These are phyloP conservation scores for Jordanella pulchra DNA, from an alignment of 2,797 vertebrate species.

Conservation along the genomic window DNA sequence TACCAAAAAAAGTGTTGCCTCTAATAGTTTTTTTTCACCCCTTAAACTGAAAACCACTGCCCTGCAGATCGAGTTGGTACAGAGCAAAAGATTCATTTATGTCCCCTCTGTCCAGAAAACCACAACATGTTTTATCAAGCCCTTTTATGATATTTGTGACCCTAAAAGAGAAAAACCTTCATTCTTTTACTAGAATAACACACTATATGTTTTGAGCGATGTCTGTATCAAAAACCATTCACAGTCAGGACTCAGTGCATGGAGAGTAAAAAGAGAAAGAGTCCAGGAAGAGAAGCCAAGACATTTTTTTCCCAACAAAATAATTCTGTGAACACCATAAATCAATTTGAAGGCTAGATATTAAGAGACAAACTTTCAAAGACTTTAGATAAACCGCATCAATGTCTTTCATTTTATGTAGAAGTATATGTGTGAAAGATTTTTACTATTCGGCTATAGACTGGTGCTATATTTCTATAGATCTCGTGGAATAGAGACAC, in stretches of 20 bases:
- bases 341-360: background rate
- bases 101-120: slow-evolving; percentile 15
- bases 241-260: slow-evolving; percentile 39
- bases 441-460: slow-evolving; percentile 34
- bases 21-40: slow-evolving; percentile 41
- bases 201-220: slow-evolving; percentile 19
- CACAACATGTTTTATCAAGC: slow-evolving; percentile 17
- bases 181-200: slow-evolving; percentile 17
- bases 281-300: slow-evolving; percentile 23
- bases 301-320: slow-evolving; percentile 2
- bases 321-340: slow-evolving; percentile 14
- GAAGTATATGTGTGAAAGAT: background rate
- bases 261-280: slow-evolving; percentile 34
- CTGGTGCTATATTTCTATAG: slow-evolving; percentile 39
- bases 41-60: slow-evolving; percentile 42
- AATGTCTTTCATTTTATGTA: background rate
- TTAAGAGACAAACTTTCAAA: slow-evolving; percentile 4
- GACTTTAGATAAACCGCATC: background rate
- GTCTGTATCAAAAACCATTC: slow-evolving; percentile 20
- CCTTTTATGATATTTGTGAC: slow-evolving; percentile 56
- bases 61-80: slow-evolving; percentile 13
- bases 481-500: slow-evolving; percentile 44
- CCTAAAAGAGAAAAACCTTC: slow-evolving; percentile 29
- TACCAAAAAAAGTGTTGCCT: slow-evolving; percentile 33
- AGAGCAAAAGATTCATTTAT: slow-evolving; percentile 15